These are phyloP conservation scores for Pithecia hirsuta DNA, from an alignment of 2,797 vertebrate genomes.

Conservation along the genomic window DNA sequence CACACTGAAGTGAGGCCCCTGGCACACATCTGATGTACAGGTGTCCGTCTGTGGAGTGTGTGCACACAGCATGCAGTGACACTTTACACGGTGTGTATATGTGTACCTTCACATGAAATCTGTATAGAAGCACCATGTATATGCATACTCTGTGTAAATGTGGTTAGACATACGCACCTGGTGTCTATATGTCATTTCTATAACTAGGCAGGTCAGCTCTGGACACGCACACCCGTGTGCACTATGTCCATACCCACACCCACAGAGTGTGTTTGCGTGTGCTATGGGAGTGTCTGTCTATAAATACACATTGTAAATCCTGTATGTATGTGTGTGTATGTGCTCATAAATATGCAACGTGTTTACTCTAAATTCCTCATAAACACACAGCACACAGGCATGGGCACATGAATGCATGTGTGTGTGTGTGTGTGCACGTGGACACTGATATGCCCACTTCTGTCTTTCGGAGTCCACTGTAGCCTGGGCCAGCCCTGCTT, in stretches of 20 bases:
- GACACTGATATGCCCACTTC: accelerated
- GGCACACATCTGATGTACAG: accelerated
- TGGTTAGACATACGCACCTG: neutral
- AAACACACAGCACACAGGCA: neutral
- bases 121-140: accelerated
- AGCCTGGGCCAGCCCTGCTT: neutral
- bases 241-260: too few species aligned
- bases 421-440: accelerated
- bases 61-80: accelerated
- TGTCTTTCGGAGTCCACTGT: neutral
- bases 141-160: accelerated
- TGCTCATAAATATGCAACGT: neutral
- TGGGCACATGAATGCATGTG: accelerated
- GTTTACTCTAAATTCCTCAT: neutral
- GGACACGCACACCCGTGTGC: accelerated
- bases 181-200: accelerated
- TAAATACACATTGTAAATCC: neutral
- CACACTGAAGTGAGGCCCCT: neutral
- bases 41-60: accelerated
- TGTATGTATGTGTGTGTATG: accelerated
- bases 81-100: accelerated
- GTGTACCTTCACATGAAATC: neutral
- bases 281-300: neutral
- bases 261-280: accelerated
- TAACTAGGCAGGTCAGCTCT: too few species aligned